A percentile compares a stretch with the other conserved stretches of the same genome.
Conservation (phyloP, 2,797 vertebrate genomes). For the Anolis apletophallus region DNA sequence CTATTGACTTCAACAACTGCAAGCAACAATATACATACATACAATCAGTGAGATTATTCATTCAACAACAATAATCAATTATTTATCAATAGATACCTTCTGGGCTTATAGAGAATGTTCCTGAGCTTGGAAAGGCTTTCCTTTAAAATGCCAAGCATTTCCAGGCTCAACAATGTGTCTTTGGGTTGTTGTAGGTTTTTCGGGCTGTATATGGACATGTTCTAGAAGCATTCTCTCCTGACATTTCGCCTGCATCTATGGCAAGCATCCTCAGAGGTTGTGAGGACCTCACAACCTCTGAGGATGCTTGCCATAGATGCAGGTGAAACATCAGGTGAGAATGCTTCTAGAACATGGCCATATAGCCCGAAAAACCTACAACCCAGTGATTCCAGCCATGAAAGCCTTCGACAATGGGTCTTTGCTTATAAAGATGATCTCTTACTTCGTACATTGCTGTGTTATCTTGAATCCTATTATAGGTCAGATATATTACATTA, state of each 20-base stretch:
- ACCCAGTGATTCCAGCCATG: too few species aligned
- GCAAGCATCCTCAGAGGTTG: too few species aligned
- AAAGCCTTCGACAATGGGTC: background rate
- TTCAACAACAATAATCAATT: background rate
- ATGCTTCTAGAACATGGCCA: too few species aligned
- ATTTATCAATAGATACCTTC: background rate
- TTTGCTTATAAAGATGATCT: background rate
- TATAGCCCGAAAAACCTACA: too few species aligned
- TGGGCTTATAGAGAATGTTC: background rate
- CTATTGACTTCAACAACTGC: conserved; percentile 88
- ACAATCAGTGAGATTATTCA: conserved; percentile 41
- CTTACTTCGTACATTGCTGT: background rate
- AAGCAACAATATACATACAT: conserved; percentile 65
- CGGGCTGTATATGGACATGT: too few species aligned
- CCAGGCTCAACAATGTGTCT: background rate
- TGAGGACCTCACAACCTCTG: too few species aligned
- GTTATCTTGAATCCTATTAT: background rate
- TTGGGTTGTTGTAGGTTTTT: too few species aligned
- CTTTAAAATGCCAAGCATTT: background rate
- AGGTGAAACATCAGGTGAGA: too few species aligned
- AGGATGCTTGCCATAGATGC: too few species aligned
- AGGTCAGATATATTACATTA: background rate
- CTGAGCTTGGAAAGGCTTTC: background rate
- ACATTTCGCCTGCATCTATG: too few species aligned
- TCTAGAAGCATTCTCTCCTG: too few species aligned